Evolutionary conservation across 2,113 vertebrate species (phyloP), one percentile per base, ranked within the genome.

Genomic region (Pterocles gutturalis): DNA sequence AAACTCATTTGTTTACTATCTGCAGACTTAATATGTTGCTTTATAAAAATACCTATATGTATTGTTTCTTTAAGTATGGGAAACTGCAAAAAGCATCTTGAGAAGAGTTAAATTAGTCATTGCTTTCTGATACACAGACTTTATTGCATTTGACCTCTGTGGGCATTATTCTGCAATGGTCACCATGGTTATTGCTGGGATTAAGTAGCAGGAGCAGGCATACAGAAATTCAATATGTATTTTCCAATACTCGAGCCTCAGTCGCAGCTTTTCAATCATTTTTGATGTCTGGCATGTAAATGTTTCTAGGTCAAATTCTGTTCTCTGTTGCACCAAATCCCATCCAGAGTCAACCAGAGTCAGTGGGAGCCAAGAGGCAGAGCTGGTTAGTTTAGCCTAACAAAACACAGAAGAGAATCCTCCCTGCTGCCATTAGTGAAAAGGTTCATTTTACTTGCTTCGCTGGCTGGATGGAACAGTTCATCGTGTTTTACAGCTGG

Each of bases 61-160:
- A 49, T 18, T n/a, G 18, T n/a, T 75, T 65, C 13, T n/a, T 82
- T 93, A 65, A 86, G 41, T 46, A 71, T 28, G 17, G 15, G 4
- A 46, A 87, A 53, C 17, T n/a, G 45, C 25, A 73, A 61, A 51
- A 87, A 69, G 5, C 24, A 34, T 7, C 26, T 90, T 38, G 28
- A 38, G 26, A 87, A 38, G 17, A 53, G 41, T 82, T 67, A 93
- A 82, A 85, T 81, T 79, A 89, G 54, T 87, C 55, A 36, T 9
- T 70, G 24, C 36, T 91, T 88, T 94, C 62, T 91, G 73, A 73
- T 5, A 36, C 29, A 19, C 6, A 33, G 36, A 7, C 11, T 89
- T 88, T 82, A 82, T 82, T 86, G 11, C 17, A 58, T 94, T 94
- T 91, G 77, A 90, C 34, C 61, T 83, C 67, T 87, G 54, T 77